Evolutionary conservation across 2,888 invertebrate species (phyloP), one percentile per base, ranked within the genome.

Genomic region (Dorcus parallelipipedus): DNA sequence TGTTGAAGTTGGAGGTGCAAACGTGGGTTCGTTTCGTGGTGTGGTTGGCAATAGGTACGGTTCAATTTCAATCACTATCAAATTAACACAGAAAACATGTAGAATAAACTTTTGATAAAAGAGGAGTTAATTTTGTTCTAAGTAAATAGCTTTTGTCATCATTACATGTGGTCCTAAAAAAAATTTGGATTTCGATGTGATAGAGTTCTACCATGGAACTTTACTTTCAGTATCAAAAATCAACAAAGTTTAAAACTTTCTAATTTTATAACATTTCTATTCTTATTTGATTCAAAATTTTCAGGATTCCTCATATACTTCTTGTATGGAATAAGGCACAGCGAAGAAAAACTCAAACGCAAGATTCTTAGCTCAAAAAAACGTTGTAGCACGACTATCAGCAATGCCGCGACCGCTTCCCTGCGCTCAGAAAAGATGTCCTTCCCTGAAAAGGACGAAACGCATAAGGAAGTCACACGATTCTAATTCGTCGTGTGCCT

Each of bases 11-110:
- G 60, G 91, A 93, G 74, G 69, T 82, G 49, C 84, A 86, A 70
- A 96, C 96, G 2, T 96, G 96, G 95, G 85, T 94, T 59, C 83
- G 95, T 70, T 95, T 96, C 79, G 80, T 84, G 53, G 83, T 91
- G 10, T 97, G 96, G 96, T 83, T 97, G 67, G 72, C 82, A 5
- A 79, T 95, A 60, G 96, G 95, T 84, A 73, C 80, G 81, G 26
- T 33, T 6, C 26, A 33, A 5, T 33, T 33, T 33, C 7, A 33
- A 33, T 4, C 26, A 33, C 5, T 33, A 33, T 26, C 26, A 26
- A 26, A 26, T 33, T 33, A 33, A 33, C 26, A 5, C 26, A 7
- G 3, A 1, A 33, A 6, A 33, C 3, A 33, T 33, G 6, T 33
- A 7, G 0, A 33, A 2, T 33, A 7, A 33, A 33, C 26, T 4